Conservation (phyloP, 1,140 invertebrate species). For the Chelonus insularis region DNA sequence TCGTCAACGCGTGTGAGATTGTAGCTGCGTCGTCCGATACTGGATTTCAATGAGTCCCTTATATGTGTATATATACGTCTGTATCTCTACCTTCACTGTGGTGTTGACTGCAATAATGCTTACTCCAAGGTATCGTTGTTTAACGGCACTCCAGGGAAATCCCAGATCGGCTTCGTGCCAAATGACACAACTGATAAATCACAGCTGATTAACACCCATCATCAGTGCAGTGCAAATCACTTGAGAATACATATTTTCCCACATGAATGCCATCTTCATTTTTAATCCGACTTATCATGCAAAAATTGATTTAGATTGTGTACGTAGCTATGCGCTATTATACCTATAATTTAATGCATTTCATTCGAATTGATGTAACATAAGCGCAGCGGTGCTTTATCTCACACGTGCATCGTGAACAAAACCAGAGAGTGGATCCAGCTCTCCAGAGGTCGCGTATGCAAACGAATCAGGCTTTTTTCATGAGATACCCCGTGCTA, state of each 20-base stretch:
- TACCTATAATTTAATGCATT: no score
- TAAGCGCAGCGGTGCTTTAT: no score
- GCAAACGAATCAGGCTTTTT: background rate
- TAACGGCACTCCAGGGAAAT: conserved; percentile 20
- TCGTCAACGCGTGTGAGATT: background rate
- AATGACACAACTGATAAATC: conserved; percentile 24
- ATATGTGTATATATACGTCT: background rate
- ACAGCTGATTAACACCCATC: conserved; percentile 13
- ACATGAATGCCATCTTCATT: no score
- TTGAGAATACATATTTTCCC: no score
- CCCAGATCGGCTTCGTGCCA: conserved; percentile 18
- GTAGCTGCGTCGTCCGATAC: conserved; percentile 6
- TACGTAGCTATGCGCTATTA: no score
- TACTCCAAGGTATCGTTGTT: conserved; percentile 1
- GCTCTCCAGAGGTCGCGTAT: background rate
- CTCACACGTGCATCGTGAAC: no score
- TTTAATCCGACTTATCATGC: no score
- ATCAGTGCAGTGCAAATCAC: background rate
- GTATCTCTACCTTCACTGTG: background rate
- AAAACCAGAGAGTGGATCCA: background rate
- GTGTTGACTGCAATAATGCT: conserved; percentile 18
- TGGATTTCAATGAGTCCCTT: conserved; percentile 10
- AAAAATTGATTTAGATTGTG: no score
- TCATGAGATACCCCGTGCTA: conserved; percentile 3
- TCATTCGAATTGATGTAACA: no score